phyloP scores from a whole-genome alignment of 2,797 vertebrate species.

The Pithecia hirsuta region DNA sequence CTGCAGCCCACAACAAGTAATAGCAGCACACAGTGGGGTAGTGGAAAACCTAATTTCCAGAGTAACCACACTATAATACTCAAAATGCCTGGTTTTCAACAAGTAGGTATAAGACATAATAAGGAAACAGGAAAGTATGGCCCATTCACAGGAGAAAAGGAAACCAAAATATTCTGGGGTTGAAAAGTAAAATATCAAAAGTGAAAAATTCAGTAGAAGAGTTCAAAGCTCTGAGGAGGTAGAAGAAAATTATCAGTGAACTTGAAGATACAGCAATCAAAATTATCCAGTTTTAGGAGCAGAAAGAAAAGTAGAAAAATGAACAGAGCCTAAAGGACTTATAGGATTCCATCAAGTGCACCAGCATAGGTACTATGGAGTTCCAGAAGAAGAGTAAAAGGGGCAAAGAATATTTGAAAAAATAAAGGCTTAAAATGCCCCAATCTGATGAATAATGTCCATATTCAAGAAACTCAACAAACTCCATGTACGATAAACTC shows the following conservation, averaged over 20 bases:
- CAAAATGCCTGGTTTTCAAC: too few species aligned
- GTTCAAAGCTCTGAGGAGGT: neutral
- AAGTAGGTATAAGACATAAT: neutral
- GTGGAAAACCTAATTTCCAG: too few species aligned
- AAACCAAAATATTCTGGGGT: neutral
- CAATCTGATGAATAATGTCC: too few species aligned
- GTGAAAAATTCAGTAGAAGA: neutral
- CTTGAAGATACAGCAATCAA: neutral
- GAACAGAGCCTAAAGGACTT: neutral
- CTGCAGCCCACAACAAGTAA: too few species aligned
- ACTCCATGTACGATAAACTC: too few species aligned
- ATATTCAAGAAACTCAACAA: too few species aligned
- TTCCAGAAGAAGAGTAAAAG: too few species aligned
- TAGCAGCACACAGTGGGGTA: too few species aligned
- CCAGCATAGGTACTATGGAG: neutral
- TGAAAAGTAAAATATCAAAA: neutral
- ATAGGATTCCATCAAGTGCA: neutral
- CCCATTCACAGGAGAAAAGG: neutral
- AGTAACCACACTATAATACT: too few species aligned
- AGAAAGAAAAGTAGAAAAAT: too few species aligned
- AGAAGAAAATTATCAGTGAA: neutral
- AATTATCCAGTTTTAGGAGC: neutral
- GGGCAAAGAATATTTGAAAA: too few species aligned
- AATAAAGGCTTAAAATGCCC: too few species aligned
- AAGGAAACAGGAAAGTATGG: neutral